Percentiles rank a stretch among this genome's conserved stretches.
Evolutionary conservation across 2,888 invertebrate genomes (phyloP).

Genomic region (Isotomurus palustris): DNA sequence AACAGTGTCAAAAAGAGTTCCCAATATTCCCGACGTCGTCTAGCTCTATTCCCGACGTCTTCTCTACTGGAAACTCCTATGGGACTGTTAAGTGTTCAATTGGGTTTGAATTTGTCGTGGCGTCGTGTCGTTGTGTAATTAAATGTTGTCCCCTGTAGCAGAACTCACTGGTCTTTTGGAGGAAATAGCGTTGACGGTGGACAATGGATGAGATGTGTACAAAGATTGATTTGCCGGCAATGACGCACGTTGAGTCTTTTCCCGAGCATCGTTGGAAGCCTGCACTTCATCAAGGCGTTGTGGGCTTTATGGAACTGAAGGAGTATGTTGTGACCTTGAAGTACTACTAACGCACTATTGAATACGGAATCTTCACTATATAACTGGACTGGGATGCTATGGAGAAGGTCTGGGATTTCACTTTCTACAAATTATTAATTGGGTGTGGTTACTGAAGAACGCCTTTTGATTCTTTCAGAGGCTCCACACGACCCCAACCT

Average conservation of each 20-base stretch:
- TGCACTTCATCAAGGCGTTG: constrained; percentile 54
- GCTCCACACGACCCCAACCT: constrained; percentile 13
- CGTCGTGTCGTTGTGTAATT: too few relatives aligned
- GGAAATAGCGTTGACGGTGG: constrained; percentile 67
- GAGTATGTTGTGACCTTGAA: constrained; percentile 68
- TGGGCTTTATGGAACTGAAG: constrained; percentile 98
- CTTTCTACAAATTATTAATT: constrained; percentile 97
- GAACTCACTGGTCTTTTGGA: background rate
- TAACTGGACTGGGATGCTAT: constrained; percentile 83
- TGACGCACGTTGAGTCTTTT: constrained; percentile 91
- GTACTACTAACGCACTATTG: constrained; percentile 56
- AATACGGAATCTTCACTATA: constrained; percentile 56
- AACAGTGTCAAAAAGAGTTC: too few relatives aligned
- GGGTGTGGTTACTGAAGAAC: constrained; percentile 90
- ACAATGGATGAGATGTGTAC: constrained; percentile 95
- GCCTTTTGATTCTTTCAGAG: constrained; percentile 60
- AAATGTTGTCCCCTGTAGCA: too few relatives aligned
- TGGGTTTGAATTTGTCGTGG: too few relatives aligned
- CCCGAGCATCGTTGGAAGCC: constrained; percentile 86
- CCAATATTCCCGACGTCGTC: too few relatives aligned
- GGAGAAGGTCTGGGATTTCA: constrained; percentile 99
- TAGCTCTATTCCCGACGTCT: too few relatives aligned
- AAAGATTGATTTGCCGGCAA: constrained; percentile 95
- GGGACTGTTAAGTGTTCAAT: too few relatives aligned
- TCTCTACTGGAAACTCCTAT: too few relatives aligned